Base-by-base conservation (phyloP, 1,140 invertebrate genomes). In the Saccostrea echinata region DNA sequence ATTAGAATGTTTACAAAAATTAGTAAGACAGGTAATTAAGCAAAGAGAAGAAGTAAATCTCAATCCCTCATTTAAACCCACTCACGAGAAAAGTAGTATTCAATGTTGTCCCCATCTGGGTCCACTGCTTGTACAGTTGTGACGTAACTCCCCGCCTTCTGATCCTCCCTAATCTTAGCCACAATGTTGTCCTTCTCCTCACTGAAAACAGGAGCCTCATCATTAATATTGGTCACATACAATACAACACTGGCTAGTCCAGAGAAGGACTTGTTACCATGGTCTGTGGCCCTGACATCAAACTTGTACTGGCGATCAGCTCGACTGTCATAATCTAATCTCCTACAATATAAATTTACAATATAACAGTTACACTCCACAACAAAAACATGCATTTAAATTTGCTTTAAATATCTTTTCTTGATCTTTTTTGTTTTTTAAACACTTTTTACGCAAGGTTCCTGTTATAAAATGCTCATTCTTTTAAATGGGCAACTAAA, bases 51-150 rank as follows among this genome's bases (percentile, higher is more conserved):
- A 43, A 43, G 43, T 43, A 43, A 43, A 43, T 43, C 43, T 43
- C 43, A 43, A 27, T 43, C 27, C 21, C 27, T 80, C 27, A 27
- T 80, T 27, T 43, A 16, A 51, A 11, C 2, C 11, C 9, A 61
- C 91, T 89, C 87, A 93, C 92, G 89, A 71, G 90, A 86, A 85
- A 94, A 94, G 68, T 90, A 93, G 85, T 93, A 94, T 35, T 90
- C 91, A 13, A 94, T 90, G 21, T 90, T 91, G 90, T 94, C 94
- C 0, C 93, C 98, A 95, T 99, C 98, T 55, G 97, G 97, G 94
- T 99, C 98, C 0, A 97, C 97, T 0, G 98, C 98, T 24, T 97
- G 97, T 0, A 99, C 97, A 0, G 98, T 97, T 0, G 99, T 95
- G 0, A 99, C 98, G 0, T 98, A 98, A 0, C 98, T 98, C 0